Conservation (phyloP, 2,888 invertebrate genomes). For the Drosophila emarginata region DNA sequence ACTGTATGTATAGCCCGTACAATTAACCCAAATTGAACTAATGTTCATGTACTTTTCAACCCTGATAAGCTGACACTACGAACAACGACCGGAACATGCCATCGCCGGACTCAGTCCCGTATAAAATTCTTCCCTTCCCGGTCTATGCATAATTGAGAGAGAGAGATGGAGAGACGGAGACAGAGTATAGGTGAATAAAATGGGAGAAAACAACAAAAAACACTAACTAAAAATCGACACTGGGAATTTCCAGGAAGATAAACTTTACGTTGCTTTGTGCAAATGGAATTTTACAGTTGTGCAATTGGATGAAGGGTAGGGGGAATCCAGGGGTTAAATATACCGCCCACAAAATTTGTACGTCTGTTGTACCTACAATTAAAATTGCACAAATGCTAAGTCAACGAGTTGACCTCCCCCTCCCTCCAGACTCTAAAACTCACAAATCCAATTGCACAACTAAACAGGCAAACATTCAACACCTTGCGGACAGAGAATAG, state of each 20-base stretch:
- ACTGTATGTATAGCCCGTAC: constrained; percentile 49
- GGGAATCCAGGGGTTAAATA: not conserved
- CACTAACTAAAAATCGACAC: constrained; percentile 51
- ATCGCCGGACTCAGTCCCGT: not conserved
- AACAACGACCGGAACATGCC: constrained; percentile 3
- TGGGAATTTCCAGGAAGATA: constrained; percentile 27
- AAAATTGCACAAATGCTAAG: constrained; percentile 60
- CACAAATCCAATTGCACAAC: constrained; percentile 58
- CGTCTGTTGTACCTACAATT: constrained; percentile 51
- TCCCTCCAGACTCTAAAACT: constrained; percentile 26
- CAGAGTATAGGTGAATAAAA: not conserved
- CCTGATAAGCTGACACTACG: constrained; percentile 54
- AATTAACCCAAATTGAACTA: constrained; percentile 75
- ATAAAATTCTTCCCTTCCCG: too few relatives aligned
- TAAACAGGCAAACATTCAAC: constrained; percentile 44
- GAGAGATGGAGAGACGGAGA: too few relatives aligned
- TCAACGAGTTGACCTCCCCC: constrained; percentile 31
- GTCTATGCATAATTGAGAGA: constrained; percentile 2
- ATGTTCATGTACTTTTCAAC: constrained; percentile 51
- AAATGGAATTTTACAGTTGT: constrained; percentile 25
- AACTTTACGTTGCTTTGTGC: constrained; percentile 23
- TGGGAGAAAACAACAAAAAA: not conserved
- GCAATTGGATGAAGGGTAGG: constrained; percentile 19
- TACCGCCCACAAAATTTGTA: constrained; percentile 8
- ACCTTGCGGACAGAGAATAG: constrained; percentile 11